Evolutionary conservation across 2,113 vertebrate species (phyloP).

Genomic region (Entelurus aequoreus): DNA sequence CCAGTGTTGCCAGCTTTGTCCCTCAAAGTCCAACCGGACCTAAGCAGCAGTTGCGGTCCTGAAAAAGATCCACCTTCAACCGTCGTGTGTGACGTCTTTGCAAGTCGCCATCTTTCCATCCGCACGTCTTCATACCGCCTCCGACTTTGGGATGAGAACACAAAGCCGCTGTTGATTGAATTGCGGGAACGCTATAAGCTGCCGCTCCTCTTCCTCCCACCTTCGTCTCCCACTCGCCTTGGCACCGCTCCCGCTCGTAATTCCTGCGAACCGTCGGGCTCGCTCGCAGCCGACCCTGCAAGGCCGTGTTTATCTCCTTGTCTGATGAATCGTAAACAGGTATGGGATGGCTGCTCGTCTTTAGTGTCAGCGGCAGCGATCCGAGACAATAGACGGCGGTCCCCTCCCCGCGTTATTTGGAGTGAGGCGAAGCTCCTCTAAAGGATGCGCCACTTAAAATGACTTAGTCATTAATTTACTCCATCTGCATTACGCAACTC

Average conservation of each 20-base stretch:
- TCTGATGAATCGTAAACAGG: constrained; percentile 42
- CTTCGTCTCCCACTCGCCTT: constrained; percentile 31
- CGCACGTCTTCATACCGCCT: constrained; percentile 23
- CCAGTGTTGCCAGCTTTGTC: too few species aligned
- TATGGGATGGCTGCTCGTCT: constrained; percentile 29
- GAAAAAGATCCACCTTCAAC: constrained; percentile 9
- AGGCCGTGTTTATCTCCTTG: constrained; percentile 37
- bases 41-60: background rate
- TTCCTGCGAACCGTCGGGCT: constrained; percentile 7
- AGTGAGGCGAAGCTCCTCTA: constrained; percentile 35
- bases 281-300: constrained; percentile 4
- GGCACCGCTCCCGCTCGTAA: constrained; percentile 20
- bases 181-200: constrained; percentile 26
- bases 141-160: constrained; percentile 29
- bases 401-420: constrained; percentile 8
- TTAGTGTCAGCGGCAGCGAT: constrained; percentile 6
- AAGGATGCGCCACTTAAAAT: constrained; percentile 31
- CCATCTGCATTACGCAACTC: constrained; percentile 16
- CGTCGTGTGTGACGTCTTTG: constrained; percentile 5
- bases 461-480: constrained; percentile 27
- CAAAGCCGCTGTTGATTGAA: constrained; percentile 42
- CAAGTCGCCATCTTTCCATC: constrained; percentile 5
- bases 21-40: too few species aligned
- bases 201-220: constrained; percentile 43
- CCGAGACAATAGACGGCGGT: background rate